Percentiles rank a stretch among this genome's conserved stretches.
phyloP scores from a whole-genome alignment of 2,888 invertebrate species.

The Andrena marginata region DNA sequence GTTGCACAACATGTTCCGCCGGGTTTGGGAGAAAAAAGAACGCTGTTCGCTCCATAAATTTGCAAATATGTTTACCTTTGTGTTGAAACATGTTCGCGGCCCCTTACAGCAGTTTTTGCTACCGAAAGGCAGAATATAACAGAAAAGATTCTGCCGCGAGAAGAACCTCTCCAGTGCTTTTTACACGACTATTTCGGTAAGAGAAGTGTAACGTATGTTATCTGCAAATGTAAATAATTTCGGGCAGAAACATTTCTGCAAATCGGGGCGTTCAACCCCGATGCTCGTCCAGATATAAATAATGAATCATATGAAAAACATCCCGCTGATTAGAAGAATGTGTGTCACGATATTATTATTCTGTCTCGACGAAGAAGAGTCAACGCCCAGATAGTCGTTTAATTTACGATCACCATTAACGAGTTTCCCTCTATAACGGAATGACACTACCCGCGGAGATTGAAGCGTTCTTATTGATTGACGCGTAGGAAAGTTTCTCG shows the following conservation, averaged over 20 bases:
- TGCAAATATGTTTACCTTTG: neutral
- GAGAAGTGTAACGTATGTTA: no score
- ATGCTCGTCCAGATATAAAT: neutral
- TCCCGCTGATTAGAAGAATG: neutral
- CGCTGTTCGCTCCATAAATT: neutral
- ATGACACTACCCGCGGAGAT: neutral
- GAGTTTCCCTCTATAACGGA: neutral
- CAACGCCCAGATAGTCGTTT: slow-evolving; percentile 13
- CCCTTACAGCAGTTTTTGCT: no score
- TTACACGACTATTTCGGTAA: no score
- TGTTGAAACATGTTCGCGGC: neutral
- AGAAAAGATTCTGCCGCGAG: no score
- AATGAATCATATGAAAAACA: slow-evolving; percentile 10
- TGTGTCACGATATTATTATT: slow-evolving; percentile 13
- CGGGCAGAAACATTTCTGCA: slow-evolving; percentile 17
- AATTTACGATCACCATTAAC: slow-evolving; percentile 39
- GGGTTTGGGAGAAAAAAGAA: neutral
- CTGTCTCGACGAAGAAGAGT: neutral
- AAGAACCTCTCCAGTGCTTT: no score
- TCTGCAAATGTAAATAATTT: neutral
- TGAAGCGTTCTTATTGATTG: slow-evolving; percentile 31
- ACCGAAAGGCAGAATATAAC: neutral
- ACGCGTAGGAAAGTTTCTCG: slow-evolving; percentile 38
- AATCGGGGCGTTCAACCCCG: neutral
- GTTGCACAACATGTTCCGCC: slow-evolving; percentile 4